Evolutionary conservation across 2,797 vertebrate genomes (phyloP), one percentile per base, ranked within the genome.

Genomic region (Lagothrix lagotricha): DNA sequence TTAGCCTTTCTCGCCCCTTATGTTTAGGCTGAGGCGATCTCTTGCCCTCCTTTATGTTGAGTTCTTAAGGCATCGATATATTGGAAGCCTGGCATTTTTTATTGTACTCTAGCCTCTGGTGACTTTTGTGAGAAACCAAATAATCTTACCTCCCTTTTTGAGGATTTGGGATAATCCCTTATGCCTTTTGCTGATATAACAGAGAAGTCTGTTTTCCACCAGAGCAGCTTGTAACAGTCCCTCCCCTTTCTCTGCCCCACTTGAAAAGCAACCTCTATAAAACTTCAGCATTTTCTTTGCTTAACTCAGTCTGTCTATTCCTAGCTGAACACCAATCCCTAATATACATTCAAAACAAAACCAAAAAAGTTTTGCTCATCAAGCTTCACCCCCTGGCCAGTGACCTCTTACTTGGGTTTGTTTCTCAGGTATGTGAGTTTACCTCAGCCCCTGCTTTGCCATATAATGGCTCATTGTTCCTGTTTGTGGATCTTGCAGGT

Each of bases 381-480:
- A 76, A 28, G 58, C 24, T 83, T 95, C 41, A 41, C n/a, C 30
- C 91, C 28, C 83, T 93, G 46, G n/a, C 54, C 50, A 83, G 28
- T 96, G 94, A 83, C 50, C 72, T 94, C 17, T 3, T 73, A 4
- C 76, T 86, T 94, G 46, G 89, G 64, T 88, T 96, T 97, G 73
- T 94, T 93, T 94, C 82, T 94, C 64, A 64, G 73, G 67, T 79
- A 67, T 88, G 83, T 88, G 85, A 95, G 67, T 89, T 97, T 88
- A 97, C 54, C 15, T 93, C 81, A 89, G 93, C 58, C 67, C 41
- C 36, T 97, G 5, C 89, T 93, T 90, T 97, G 90, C 54, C 73
- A 52, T 58, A 95, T 82, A 92, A 94, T 96, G 73, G 70, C 54
- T 97, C 84, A 92, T 96, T 97, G 85, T 96, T 97, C 41, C 79